Evolutionary conservation across 2,888 invertebrate genomes (phyloP), one percentile per base, ranked within the genome.

Genomic region (Oasisia sp.): DNA sequence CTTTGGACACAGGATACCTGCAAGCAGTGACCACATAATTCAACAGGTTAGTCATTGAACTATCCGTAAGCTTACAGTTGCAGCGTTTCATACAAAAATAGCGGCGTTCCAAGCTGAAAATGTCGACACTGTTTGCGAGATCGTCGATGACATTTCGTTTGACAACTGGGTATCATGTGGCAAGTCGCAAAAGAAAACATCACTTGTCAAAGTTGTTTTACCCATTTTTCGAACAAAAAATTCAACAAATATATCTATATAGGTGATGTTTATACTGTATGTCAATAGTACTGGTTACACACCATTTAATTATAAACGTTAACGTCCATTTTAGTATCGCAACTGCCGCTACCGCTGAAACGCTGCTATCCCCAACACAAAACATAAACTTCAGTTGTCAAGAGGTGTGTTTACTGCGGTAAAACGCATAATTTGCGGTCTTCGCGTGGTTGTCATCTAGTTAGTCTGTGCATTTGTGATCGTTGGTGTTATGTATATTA

Each of bases 41-140:
- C 90, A 91, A 90, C 92, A 92, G 92, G 92, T 92, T 91, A 92
- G 91, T 74, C 74, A 74, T 74, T 74, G 19, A 74, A 74, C 74
- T 74, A 27, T n/a, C 19, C 27, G 27, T 27, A 74, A n/a, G 7
- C 74, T 74, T 27, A 74, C 3, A 3, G 74, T 74, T 74, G 74
- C 27, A 7, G 74, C 74, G 0, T 27, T 74, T 74, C 74, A 74
- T n/a, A 7, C 74, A 74, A 74, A 74, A 74, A 74, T 27, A 74
- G 74, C 74, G 74, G 74, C 74, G 74, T 74, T 74, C 19, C 27
- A 74, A 74, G 74, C 74, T 27, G 7, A 74, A 74, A 74, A 74
- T 74, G n/a, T 27, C 74, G 74, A 74, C 74, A 74, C 74, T 74
- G 74, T 19, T 74, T 74, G 74, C 74, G 74, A 74, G 74, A 74